Base-by-base conservation (phyloP, 1,140 invertebrate genomes). In the Hirudo medicinalis region DNA sequence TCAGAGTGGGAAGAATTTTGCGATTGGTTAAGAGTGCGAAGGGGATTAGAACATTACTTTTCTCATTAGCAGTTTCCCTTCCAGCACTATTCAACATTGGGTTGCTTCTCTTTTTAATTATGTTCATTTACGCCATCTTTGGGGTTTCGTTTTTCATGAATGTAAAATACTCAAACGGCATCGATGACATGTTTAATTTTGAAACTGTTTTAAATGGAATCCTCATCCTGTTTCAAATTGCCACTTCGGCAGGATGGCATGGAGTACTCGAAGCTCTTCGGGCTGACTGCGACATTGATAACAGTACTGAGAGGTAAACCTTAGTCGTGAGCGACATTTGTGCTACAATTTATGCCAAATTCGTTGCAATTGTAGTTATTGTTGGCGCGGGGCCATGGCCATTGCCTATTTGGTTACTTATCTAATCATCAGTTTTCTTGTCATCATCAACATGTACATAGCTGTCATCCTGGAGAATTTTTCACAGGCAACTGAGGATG, bases 121-220 rank as follows among this genome's bases (percentile, higher is more conserved):
- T 98, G 91, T 98, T 97, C 84, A 97, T 98, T 82, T 98, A 96
- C 82, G 92, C 93, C 76, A 96, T 96, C 78, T 97, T 97, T 82
- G 94, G 94, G 73, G 97, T 98, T 94, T 96, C 92, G 66, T 97
- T 98, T 86, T 98, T 98, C 84, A 96, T 94, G 91, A 90, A 94
- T 83, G 93, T 97, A 70, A 94, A 92, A 82, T 87, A 90, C 78
- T 90, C 90, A 79, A 90, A 89, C 76, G 94, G 93, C 67, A 85
- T 97, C 72, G 93, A 97, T 79, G 92, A 94, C 80, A 91, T 94
- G 68, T 97, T 96, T 85, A 98, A 97, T 83, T 98, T 97, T 83
- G 91, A 94, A 82, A 98, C 94, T n/a, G 97, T 97, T 82, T 90
- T 90, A 77, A 90, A 94, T 84, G 94, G 92, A 78, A 94, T 98